phyloP scores from a whole-genome alignment of 2,888 invertebrate genomes.

The Melanostoma mellinum region DNA sequence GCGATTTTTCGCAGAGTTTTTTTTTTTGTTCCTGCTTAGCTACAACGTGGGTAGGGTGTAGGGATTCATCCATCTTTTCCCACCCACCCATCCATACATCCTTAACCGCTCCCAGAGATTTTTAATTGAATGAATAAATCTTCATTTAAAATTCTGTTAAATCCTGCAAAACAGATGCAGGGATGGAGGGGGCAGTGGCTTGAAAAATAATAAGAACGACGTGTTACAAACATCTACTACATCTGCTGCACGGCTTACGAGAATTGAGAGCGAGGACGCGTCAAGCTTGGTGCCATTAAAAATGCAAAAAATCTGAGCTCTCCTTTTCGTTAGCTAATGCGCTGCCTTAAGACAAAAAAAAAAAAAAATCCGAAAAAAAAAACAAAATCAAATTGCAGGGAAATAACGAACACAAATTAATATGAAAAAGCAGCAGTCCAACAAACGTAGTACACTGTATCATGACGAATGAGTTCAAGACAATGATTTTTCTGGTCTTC shows the following conservation, averaged over 20 bases:
- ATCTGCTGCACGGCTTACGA: constrained; percentile 37
- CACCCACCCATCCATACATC: constrained; percentile 27
- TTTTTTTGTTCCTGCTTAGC: constrained; percentile 13
- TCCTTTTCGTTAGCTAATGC: constrained; percentile 24
- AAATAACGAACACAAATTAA: constrained; percentile 41
- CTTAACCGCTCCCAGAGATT: constrained; percentile 58
- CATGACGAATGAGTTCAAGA: constrained; percentile 62
- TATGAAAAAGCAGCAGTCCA: not conserved
- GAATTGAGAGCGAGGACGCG: constrained; percentile 40
- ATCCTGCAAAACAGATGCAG: constrained; percentile 35
- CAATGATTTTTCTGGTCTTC: constrained; percentile 16
- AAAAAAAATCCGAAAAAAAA: constrained; percentile 17
- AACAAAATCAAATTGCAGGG: constrained; percentile 30
- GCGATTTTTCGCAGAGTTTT: constrained; percentile 54
- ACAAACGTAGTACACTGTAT: constrained; percentile 6
- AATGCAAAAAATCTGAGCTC: constrained; percentile 59
- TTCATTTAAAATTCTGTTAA: constrained; percentile 65
- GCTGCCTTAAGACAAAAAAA: constrained; percentile 14
- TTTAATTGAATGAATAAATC: constrained; percentile 73
- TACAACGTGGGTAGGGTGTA: constrained; percentile 28
- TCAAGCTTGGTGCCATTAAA: constrained; percentile 44
- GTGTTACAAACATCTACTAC: constrained; percentile 48
- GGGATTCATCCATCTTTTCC: constrained; percentile 17
- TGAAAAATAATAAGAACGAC: constrained; percentile 38
- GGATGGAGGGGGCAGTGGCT: not conserved